Evolutionary conservation across 2,888 invertebrate genomes (phyloP).

Genomic region (Rhagonycha lutea): DNA sequence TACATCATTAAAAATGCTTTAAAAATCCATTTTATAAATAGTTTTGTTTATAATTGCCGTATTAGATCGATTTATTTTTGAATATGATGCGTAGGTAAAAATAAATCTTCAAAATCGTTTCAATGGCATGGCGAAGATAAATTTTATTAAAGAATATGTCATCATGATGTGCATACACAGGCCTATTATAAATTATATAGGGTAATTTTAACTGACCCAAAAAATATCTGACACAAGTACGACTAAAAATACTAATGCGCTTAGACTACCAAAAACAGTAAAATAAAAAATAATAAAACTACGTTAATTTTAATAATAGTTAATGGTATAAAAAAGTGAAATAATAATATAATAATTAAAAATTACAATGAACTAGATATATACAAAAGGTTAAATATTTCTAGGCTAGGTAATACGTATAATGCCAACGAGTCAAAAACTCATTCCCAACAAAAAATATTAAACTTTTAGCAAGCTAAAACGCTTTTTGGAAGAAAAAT

Average conservation of each 20-base stretch:
- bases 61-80: background rate
- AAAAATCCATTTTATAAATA: background rate
- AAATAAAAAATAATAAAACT: background rate
- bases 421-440: background rate
- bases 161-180: background rate
- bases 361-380: background rate
- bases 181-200: background rate
- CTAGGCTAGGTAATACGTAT: background rate
- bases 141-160: background rate
- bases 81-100: background rate
- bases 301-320: background rate
- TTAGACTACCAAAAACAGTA: background rate
- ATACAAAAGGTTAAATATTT: background rate
- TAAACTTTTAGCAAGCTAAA: background rate
- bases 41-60: background rate
- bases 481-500: background rate
- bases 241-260: background rate
- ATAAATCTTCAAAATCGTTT: background rate
- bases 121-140: background rate
- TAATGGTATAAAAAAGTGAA: background rate
- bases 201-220: background rate
- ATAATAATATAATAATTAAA: background rate
- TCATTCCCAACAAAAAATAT: too few relatives aligned
- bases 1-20: background rate
- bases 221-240: background rate